These are phyloP conservation scores for Bombus pyrosoma DNA, from an alignment of 1,140 invertebrate genomes.

Conservation along the genomic window DNA sequence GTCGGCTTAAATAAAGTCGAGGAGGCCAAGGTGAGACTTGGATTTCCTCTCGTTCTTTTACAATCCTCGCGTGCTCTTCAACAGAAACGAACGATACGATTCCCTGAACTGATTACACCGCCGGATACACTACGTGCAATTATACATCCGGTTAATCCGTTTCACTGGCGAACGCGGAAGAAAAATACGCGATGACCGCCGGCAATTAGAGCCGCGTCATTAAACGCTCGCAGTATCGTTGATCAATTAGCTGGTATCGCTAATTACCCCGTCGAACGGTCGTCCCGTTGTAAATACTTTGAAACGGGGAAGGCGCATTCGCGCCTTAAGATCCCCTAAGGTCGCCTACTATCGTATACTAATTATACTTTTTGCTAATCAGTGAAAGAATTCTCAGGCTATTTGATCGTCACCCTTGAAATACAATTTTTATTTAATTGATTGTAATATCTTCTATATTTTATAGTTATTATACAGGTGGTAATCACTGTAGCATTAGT, in stretches of 20 bases:
- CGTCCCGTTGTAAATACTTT: constrained; percentile 5
- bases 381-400: neutral
- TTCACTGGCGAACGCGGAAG: neutral
- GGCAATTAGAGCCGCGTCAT: constrained; percentile 48
- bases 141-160: constrained; percentile 19
- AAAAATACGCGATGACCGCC: neutral
- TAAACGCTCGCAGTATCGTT: constrained; percentile 30
- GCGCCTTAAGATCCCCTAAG: neutral
- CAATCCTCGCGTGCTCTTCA: neutral
- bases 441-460: neutral
- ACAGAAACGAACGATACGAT: constrained; percentile 2
- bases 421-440: neutral
- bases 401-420: too few species aligned
- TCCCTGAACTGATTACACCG: constrained; percentile 5
- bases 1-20: neutral
- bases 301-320: neutral
- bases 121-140: constrained; percentile 2
- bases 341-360: neutral
- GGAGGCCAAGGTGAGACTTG: neutral
- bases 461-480: neutral
- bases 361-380: constrained; percentile 1
- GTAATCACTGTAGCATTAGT: neutral
- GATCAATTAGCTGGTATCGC: constrained; percentile 44
- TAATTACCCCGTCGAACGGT: constrained; percentile 23
- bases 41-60: neutral